Evolutionary conservation across 2,113 vertebrate genomes (phyloP).

Genomic region (Sus scrofa): T2T-Sscrofa CM000824.6:68142501-68143000

Average conservation of each 20-base stretch:
- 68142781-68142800: not conserved
- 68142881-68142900: slow-evolving; percentile 93
- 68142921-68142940: slow-evolving; percentile 96
- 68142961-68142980: slow-evolving; percentile 95
- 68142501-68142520: not conserved
- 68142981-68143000: slow-evolving; percentile 95
- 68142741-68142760: not conserved
- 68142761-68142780: not conserved
- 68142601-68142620: not conserved
- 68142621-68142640: not conserved
- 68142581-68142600: not conserved
- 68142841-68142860: slow-evolving; percentile 87
- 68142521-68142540: not conserved
- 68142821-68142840: slow-evolving; percentile 32
- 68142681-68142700: no score
- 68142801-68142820: not conserved
- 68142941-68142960: slow-evolving; percentile 90
- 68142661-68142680: not conserved
- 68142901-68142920: slow-evolving; percentile 94
- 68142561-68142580: not conserved
- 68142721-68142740: not conserved
- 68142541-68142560: not conserved
- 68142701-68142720: not conserved
- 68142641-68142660: not conserved
- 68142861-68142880: slow-evolving; percentile 95